phyloP scores from a whole-genome alignment of 1,140 invertebrate genomes.

The Eubasilissa regina region DNA sequence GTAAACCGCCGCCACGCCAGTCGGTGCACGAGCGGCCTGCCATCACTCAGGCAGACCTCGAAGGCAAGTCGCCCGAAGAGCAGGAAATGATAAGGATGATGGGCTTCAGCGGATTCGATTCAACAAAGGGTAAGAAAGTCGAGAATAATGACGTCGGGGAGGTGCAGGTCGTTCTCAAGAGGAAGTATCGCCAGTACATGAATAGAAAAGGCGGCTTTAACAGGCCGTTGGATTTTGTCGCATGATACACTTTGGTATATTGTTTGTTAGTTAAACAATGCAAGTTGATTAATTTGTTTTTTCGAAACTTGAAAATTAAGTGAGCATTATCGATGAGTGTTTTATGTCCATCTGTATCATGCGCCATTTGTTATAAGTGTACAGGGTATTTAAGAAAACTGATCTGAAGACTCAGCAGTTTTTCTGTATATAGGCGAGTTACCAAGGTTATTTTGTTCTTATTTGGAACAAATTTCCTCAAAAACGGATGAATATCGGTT shows the following conservation, averaged over 20 bases:
- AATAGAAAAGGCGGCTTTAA: constrained; percentile 99
- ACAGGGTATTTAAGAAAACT: constrained; percentile 36
- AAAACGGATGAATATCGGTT: neutral
- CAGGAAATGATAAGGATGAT: constrained; percentile 96
- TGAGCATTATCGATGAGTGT: neutral
- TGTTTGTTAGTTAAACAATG: constrained; percentile 32
- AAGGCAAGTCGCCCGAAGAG: constrained; percentile 91
- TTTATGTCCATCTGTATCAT: neutral
- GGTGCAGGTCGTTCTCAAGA: constrained; percentile 95
- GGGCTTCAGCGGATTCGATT: constrained; percentile 96
- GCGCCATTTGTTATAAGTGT: constrained; percentile 20
- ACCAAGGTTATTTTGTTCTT: constrained; percentile 14
- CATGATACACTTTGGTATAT: constrained; percentile 68
- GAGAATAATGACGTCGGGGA: constrained; percentile 93
- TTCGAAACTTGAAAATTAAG: neutral
- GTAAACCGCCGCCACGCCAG: constrained; percentile 57
- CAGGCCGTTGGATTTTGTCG: constrained; percentile 95
- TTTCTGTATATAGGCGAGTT: neutral
- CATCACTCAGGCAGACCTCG: constrained; percentile 78
- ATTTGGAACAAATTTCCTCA: constrained; percentile 10
- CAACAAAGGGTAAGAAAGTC: constrained; percentile 96
- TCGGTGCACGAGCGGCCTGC: constrained; percentile 63
- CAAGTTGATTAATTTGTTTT: neutral
- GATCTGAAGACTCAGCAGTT: no score
- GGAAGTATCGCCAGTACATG: constrained; percentile 99